Conservation (phyloP, 2,888 invertebrate genomes). For the Portevinia maculata region DNA sequence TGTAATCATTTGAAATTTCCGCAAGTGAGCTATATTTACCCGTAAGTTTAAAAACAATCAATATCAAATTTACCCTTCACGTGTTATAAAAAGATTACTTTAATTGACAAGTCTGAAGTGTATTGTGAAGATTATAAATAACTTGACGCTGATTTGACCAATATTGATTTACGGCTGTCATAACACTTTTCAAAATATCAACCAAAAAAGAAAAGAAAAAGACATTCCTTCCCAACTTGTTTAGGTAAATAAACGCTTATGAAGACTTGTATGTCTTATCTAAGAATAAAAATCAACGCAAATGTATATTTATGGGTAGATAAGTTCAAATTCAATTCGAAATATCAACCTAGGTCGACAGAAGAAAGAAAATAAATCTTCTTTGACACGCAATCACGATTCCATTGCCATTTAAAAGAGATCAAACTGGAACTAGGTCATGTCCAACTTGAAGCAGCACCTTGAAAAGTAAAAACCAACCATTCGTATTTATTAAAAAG, state of each 20-base stretch:
- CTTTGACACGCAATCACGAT: background rate
- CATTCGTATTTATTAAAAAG: background rate
- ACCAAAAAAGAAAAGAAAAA: background rate
- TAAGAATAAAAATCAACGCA: background rate
- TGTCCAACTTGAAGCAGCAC: constrained; percentile 4
- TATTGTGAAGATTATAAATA: constrained; percentile 47
- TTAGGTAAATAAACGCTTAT: background rate
- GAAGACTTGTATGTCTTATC: constrained; percentile 20
- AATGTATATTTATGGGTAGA: background rate
- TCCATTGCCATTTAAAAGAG: background rate
- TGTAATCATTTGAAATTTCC: background rate
- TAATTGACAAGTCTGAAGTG: constrained; percentile 66
- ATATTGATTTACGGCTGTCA: constrained; percentile 66
- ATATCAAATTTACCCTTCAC: constrained; percentile 15
- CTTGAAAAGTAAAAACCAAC: no score
- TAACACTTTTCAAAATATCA: background rate
- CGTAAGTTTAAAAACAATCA: background rate
- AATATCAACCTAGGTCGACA: constrained; percentile 58
- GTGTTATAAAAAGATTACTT: constrained; percentile 41
- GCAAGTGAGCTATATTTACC: background rate
- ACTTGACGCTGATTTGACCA: constrained; percentile 68
- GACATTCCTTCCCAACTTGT: background rate
- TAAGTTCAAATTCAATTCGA: constrained; percentile 4
- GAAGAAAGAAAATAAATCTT: constrained; percentile 1
- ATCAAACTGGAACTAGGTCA: constrained; percentile 45